Percentiles rank a stretch among this genome's conserved stretches.
Evolutionary conservation across 2,797 vertebrate genomes (phyloP).

Genomic region (Babyrousa celebensis): DNA sequence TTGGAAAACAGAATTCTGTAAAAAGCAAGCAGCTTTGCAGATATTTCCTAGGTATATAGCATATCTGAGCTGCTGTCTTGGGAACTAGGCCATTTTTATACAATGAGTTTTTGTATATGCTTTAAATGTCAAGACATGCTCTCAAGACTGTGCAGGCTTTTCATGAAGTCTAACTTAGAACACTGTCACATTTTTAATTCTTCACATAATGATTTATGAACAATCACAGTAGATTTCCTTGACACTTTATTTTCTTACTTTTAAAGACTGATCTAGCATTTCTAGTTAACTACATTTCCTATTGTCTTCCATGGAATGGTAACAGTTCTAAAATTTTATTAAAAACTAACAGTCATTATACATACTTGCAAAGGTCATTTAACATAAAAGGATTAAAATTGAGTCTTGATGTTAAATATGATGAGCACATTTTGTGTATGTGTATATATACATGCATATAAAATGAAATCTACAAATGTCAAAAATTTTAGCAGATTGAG

Average conservation of each 20-base stretch:
- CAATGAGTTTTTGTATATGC: constrained; percentile 58
- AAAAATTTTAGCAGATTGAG: constrained; percentile 38
- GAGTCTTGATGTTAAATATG: constrained; percentile 26
- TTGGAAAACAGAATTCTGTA: constrained; percentile 73
- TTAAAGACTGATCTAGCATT: not conserved
- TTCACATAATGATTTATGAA: constrained; percentile 72
- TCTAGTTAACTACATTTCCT: constrained; percentile 45
- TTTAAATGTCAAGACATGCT: constrained; percentile 80
- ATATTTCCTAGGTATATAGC: not conserved
- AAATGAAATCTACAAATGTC: constrained; percentile 56
- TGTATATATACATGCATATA: not conserved
- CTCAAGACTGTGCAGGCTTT: constrained; percentile 70
- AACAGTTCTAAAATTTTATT: constrained; percentile 38
- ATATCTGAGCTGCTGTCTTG: constrained; percentile 53
- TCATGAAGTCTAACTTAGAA: constrained; percentile 69
- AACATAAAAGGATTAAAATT: constrained; percentile 63
- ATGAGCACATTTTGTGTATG: not conserved
- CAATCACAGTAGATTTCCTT: constrained; percentile 58
- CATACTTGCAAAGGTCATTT: constrained; percentile 29
- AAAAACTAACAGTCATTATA: not conserved
- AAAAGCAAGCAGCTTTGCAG: constrained; percentile 56
- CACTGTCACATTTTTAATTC: constrained; percentile 79
- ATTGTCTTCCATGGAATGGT: not conserved
- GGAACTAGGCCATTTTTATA: constrained; percentile 70
- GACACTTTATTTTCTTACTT: constrained; percentile 68